phyloP scores from a whole-genome alignment of 2,113 vertebrate genomes.

The Scomber colias region DNA sequence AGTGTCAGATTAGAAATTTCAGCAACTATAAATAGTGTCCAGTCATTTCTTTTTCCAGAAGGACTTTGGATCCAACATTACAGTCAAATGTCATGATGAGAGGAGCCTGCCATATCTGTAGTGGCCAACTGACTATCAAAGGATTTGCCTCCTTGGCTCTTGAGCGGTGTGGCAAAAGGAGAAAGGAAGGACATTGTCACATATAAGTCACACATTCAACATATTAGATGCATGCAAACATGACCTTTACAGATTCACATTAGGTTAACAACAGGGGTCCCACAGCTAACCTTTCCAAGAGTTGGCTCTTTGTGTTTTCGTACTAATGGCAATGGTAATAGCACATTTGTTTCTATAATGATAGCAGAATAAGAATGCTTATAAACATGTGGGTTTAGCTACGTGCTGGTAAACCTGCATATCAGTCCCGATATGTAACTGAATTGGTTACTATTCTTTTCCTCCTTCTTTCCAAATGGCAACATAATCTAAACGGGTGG shows the following conservation, averaged over 20 bases:
- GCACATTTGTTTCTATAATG: slow-evolving; percentile 37
- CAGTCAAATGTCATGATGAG: slow-evolving; percentile 11
- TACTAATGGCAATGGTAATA: slow-evolving; percentile 22
- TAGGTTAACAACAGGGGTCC: slow-evolving; percentile 46
- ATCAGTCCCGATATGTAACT: slow-evolving; percentile 65
- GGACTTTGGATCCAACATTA: neutral
- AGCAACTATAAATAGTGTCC: neutral
- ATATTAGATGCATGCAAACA: slow-evolving; percentile 61
- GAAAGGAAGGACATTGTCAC: slow-evolving; percentile 9
- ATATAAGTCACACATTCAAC: slow-evolving; percentile 30
- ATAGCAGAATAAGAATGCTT: slow-evolving; percentile 28
- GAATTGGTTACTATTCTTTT: slow-evolving; percentile 93
- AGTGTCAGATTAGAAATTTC: neutral
- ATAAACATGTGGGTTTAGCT: slow-evolving; percentile 19
- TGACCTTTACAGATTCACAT: slow-evolving; percentile 66
- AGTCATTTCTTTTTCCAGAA: neutral
- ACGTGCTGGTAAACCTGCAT: neutral
- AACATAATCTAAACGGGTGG: slow-evolving; percentile 96
- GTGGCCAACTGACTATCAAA: slow-evolving; percentile 35
- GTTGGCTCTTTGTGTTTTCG: slow-evolving; percentile 38
- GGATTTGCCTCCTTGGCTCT: slow-evolving; percentile 33
- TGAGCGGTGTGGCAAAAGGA: slow-evolving; percentile 20
- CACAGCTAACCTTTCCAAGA: slow-evolving; percentile 58
- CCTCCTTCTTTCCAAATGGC: slow-evolving; percentile 91
- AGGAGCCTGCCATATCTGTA: slow-evolving; percentile 22